Evolutionary conservation across 2,113 vertebrate genomes (phyloP).

Genomic region (Corynorhinus townsendii): DNA sequence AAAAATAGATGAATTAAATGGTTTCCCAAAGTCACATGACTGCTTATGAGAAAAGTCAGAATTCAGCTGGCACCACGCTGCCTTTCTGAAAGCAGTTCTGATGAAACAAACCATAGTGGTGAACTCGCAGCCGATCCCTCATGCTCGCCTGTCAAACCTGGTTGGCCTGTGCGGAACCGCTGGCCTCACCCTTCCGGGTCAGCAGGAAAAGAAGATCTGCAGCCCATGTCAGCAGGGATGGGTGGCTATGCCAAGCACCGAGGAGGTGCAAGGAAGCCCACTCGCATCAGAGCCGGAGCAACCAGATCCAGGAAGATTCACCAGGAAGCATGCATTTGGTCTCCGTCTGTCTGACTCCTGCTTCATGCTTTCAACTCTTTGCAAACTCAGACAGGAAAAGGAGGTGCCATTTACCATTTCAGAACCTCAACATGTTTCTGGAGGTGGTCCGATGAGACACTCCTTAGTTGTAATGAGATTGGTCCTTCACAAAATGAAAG

Average conservation of each 20-base stretch:
- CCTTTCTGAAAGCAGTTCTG: neutral
- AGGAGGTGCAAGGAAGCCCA: neutral
- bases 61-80: neutral
- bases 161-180: fast-evolving
- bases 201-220: neutral
- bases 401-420: neutral
- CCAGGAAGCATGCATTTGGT: neutral
- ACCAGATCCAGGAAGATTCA: neutral
- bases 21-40: neutral
- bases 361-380: neutral
- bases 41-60: neutral
- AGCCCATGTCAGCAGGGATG: too few species aligned
- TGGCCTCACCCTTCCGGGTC: fast-evolving
- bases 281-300: neutral
- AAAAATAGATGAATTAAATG: neutral
- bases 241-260: neutral
- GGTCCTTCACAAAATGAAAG: neutral
- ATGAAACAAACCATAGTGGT: neutral
- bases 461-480: neutral
- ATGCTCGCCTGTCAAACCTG: fast-evolving
- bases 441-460: neutral
- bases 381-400: neutral
- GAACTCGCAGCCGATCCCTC: neutral
- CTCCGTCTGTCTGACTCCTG: neutral
- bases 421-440: neutral